Evolutionary conservation across 1,140 invertebrate species (phyloP), one percentile per base, ranked within the genome.

Genomic region (Drosophila subobscura): DNA sequence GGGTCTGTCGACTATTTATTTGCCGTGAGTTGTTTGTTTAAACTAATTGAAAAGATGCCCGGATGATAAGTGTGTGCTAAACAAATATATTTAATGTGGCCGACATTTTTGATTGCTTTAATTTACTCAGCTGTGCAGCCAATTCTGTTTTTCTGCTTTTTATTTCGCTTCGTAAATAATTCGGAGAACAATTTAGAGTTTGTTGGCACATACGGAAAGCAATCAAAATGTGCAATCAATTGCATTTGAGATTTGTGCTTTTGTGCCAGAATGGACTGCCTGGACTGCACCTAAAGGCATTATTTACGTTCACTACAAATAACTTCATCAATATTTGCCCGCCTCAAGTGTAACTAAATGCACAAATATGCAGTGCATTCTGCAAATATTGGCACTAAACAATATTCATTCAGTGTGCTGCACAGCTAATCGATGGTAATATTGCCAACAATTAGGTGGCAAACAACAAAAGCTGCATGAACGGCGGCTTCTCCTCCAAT

Each of bases 371-470:
- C 55, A 41, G 25, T 47, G 67, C 64, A 37, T 46, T 60, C 33
- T 7, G 16, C 49, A 77, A 78, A 72, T 78, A 77, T 74, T 37
- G 42, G 33, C 63, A 49, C 29, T 42, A 42, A 47, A 59, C 53
- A 49, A 66, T 71, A 73, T 61, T 22, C 33, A 76, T 56, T 65
- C 27, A 63, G 60, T 68, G 33, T 49, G 61, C 10, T 25, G 8
- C 16, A 42, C 22, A 63, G 49, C 52, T 74, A 64, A 73, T 73
- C 70, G 70, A 72, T 72, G 55, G 58, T 51, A 59, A 65, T 68
- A 84, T 55, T 49, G 67, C 56, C 75, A 61, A 76, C 70, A 84
- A 76, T 83, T 71, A 74, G 29, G 27, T 40, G 33, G 27, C 44
- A 51, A 72, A 57, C 72, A 76, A 60, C 29, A 52, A 44, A 16